Conservation (phyloP, 2,797 vertebrate species). For the Phalloptychus januarius region DNA sequence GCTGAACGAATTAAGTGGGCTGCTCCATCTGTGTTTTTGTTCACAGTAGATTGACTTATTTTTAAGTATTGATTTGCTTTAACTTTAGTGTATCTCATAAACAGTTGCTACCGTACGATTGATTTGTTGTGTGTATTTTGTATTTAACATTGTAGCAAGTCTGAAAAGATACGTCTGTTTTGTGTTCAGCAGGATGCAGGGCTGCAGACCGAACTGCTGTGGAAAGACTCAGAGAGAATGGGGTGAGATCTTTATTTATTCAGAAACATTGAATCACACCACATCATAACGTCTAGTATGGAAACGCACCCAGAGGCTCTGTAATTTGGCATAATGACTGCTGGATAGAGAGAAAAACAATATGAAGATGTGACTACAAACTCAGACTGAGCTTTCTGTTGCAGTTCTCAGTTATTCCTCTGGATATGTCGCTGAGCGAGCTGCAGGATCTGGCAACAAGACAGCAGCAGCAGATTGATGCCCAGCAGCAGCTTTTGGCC, state of each 20-base stretch:
- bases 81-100: background rate
- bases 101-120: background rate
- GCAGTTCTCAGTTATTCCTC: conserved; percentile 82
- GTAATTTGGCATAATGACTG: background rate
- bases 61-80: background rate
- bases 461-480: conserved; percentile 92
- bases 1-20: conserved; percentile 7
- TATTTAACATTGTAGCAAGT: background rate
- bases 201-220: conserved; percentile 76
- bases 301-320: background rate
- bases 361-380: conserved; percentile 15
- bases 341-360: background rate
- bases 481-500: conserved; percentile 89
- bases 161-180: background rate
- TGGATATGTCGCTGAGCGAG: conserved; percentile 89
- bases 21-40: conserved; percentile 12
- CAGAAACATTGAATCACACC: background rate
- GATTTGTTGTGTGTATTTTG: background rate
- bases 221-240: conserved; percentile 87
- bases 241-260: conserved; percentile 78
- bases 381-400: conserved; percentile 16
- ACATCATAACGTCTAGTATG: background rate
- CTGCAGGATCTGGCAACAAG: conserved; percentile 91
- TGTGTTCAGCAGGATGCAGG: conserved; percentile 78
- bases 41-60: background rate